Conservation (phyloP, 1,140 invertebrate genomes). For the Matsumurasca onukii region DNA sequence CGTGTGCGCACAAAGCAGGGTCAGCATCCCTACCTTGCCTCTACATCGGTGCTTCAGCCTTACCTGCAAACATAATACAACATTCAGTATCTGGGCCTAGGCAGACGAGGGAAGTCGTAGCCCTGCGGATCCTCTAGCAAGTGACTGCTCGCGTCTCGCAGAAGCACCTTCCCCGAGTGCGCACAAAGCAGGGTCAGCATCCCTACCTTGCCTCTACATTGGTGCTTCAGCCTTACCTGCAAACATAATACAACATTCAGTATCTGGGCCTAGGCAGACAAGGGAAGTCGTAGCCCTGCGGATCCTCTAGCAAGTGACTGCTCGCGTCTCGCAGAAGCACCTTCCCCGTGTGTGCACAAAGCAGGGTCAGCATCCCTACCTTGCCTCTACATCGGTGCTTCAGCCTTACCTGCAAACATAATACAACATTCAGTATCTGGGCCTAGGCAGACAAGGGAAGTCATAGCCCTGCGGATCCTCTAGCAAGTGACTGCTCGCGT, state of each 20-base stretch:
- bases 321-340: slow-evolving; percentile 66
- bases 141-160: slow-evolving; percentile 64
- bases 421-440: too few relatives aligned
- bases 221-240: slow-evolving; percentile 21
- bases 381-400: slow-evolving; percentile 24
- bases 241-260: too few relatives aligned
- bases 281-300: slow-evolving; percentile 64
- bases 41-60: slow-evolving; percentile 28
- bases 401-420: slow-evolving; percentile 13
- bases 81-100: too few relatives aligned
- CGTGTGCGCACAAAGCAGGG: slow-evolving; percentile 63
- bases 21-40: slow-evolving; percentile 48
- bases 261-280: slow-evolving; percentile 71
- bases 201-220: slow-evolving; percentile 19
- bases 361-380: slow-evolving; percentile 57
- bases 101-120: slow-evolving; percentile 69
- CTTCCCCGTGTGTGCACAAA: slow-evolving; percentile 60
- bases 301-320: slow-evolving; percentile 65
- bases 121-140: slow-evolving; percentile 66
- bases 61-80: not conserved
- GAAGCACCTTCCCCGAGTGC: slow-evolving; percentile 58
- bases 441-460: slow-evolving; percentile 73
- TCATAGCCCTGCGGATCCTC: slow-evolving; percentile 63
- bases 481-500: slow-evolving; percentile 65
- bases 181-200: slow-evolving; percentile 67